These are phyloP conservation scores for Spodoptera frugiperda DNA, from an alignment of 1,140 invertebrate species.

Conservation along the genomic window DNA sequence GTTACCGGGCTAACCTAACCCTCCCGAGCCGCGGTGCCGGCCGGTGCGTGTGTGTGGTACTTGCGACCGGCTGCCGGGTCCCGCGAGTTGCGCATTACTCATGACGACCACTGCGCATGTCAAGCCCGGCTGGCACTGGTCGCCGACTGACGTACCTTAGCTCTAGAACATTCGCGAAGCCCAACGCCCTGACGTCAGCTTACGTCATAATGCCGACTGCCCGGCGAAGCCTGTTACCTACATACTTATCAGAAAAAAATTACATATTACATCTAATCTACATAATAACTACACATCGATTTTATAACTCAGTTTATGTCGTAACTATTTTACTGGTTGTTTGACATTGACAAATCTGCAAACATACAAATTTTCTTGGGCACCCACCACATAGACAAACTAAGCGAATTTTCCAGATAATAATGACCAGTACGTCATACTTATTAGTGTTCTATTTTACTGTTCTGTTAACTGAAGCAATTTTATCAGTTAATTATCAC, in stretches of 20 bases:
- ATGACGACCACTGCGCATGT: slow-evolving; percentile 50
- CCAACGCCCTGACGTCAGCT: slow-evolving; percentile 57
- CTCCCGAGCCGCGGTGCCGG: slow-evolving; percentile 8
- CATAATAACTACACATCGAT: slow-evolving; percentile 29
- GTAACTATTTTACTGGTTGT: slow-evolving; percentile 1
- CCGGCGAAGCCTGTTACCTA: slow-evolving; percentile 36
- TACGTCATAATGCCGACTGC: slow-evolving; percentile 54
- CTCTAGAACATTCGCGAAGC: slow-evolving; percentile 62
- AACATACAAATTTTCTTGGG: background rate
- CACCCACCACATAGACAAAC: background rate
- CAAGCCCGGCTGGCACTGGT: slow-evolving; percentile 37
- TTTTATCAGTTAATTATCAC: background rate
- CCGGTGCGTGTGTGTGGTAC: slow-evolving; percentile 11
- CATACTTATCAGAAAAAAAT: slow-evolving; percentile 5
- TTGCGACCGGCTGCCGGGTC: slow-evolving; percentile 18
- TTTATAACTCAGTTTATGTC: background rate
- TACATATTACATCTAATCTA: slow-evolving; percentile 40
- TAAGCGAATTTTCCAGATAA: background rate
- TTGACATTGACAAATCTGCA: slow-evolving; percentile 19
- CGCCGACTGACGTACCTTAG: slow-evolving; percentile 48
- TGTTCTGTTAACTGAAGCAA: background rate
- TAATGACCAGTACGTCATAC: background rate
- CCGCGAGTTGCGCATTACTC: slow-evolving; percentile 56
- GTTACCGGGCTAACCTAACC: slow-evolving; percentile 38
- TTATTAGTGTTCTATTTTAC: background rate